These are phyloP conservation scores for Drosophila mettleri DNA, from an alignment of 2,888 invertebrate species.

Conservation along the genomic window DNA sequence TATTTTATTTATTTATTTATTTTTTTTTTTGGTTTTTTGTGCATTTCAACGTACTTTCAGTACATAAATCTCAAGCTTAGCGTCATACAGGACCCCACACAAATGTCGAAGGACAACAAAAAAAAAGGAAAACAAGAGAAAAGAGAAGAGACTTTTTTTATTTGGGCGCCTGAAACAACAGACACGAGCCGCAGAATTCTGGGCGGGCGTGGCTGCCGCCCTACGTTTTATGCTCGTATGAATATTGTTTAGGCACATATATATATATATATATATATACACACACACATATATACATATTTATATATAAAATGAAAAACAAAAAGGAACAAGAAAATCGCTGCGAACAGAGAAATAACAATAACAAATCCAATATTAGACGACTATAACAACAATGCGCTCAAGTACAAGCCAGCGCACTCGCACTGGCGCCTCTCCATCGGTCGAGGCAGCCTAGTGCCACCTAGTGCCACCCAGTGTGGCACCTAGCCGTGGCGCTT, in stretches of 20 bases:
- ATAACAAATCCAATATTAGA: conserved; percentile 78
- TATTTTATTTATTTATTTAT: conserved; percentile 12
- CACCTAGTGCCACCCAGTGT: neutral
- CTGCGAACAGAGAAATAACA: conserved; percentile 61
- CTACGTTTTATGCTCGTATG: conserved; percentile 50
- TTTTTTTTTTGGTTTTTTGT: conserved; percentile 35
- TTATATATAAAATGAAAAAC: conserved; percentile 45
- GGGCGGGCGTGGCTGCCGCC: conserved; percentile 31
- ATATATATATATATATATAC: conserved; percentile 11
- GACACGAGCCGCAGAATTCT: conserved; percentile 57
- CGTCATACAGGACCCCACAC: conserved; percentile 52
- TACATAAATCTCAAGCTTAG: conserved; percentile 77
- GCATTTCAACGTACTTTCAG: conserved; percentile 76
- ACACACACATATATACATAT: conserved; percentile 4
- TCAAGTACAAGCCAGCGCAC: conserved; percentile 50
- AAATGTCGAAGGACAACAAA: conserved; percentile 31
- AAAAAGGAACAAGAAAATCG: conserved; percentile 25
- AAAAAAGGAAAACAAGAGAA: conserved; percentile 28
- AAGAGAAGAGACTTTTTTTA: conserved; percentile 18
- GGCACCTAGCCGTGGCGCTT: conserved; percentile 10
- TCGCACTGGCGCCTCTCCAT: conserved; percentile 7
- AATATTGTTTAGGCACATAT: conserved; percentile 67
- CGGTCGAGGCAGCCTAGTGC: neutral
- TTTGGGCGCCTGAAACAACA: conserved; percentile 70
- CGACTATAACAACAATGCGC: conserved; percentile 68